A percentile compares a stretch with the other conserved stretches of the same genome.
phyloP scores from a whole-genome alignment of 2,888 invertebrate species.

The Drosophila fungiperda region DNA sequence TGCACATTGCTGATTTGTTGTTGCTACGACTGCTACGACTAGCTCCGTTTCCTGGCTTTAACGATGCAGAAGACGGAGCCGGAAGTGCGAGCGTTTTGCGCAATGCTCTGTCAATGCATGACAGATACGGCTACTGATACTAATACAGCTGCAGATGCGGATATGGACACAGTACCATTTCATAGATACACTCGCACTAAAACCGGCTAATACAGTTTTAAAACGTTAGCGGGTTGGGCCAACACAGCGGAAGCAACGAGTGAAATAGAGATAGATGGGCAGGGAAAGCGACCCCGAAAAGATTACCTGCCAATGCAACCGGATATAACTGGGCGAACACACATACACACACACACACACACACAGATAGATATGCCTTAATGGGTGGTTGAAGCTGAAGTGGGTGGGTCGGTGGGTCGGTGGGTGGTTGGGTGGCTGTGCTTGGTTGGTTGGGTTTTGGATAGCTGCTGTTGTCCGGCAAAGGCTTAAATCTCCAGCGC shows the following conservation, averaged over 20 bases:
- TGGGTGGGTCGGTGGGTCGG: constrained; percentile 6
- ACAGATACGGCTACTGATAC: constrained; percentile 51
- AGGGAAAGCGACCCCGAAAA: constrained; percentile 51
- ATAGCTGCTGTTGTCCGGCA: constrained; percentile 37
- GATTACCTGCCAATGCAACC: constrained; percentile 80
- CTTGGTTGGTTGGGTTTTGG: background rate
- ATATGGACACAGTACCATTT: constrained; percentile 1
- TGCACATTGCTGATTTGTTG: constrained; percentile 35
- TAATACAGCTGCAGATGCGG: background rate
- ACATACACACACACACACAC: constrained; percentile 10
- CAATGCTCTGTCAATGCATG: constrained; percentile 63
- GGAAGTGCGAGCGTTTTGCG: constrained; percentile 78
- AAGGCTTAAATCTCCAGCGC: constrained; percentile 77
- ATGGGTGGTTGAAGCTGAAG: constrained; percentile 18
- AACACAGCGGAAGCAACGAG: constrained; percentile 61
- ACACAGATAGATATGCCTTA: constrained; percentile 20
- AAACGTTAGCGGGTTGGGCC: constrained; percentile 39
- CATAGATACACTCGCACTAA: constrained; percentile 1
- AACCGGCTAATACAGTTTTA: constrained; percentile 59
- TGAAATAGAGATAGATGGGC: background rate
- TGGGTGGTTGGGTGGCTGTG: background rate
- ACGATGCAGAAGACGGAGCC: constrained; percentile 69
- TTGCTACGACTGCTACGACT: constrained; percentile 19
- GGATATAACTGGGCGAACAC: constrained; percentile 58
- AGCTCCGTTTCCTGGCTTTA: constrained; percentile 71